Evolutionary conservation across 1,140 invertebrate species (phyloP).

Genomic region (Eumaeus atala): DNA sequence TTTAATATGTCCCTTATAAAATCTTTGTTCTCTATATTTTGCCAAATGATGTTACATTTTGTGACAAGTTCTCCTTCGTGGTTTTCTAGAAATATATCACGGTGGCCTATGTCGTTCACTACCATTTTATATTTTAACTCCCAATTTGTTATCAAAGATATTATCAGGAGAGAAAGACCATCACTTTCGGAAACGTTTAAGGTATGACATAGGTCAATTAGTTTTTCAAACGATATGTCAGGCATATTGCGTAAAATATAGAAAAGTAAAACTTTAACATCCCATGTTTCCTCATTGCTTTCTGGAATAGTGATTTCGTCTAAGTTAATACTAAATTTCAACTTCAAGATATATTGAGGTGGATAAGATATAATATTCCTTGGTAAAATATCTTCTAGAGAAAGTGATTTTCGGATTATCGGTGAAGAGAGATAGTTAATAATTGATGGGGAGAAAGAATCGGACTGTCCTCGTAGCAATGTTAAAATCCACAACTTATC

Average conservation of each 20-base stretch:
- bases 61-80: constrained; percentile 39
- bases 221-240: constrained; percentile 38
- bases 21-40: constrained; percentile 58
- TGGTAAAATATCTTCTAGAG: constrained; percentile 37
- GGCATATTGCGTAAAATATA: constrained; percentile 54
- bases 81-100: constrained; percentile 39
- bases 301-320: constrained; percentile 54
- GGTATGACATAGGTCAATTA: constrained; percentile 56
- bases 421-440: constrained; percentile 42
- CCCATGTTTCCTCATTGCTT: constrained; percentile 61
- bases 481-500: constrained; percentile 46
- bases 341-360: constrained; percentile 53
- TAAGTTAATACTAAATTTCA: constrained; percentile 62
- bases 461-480: constrained; percentile 44
- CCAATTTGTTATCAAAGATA: constrained; percentile 63
- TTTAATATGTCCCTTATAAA: constrained; percentile 57
- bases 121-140: constrained; percentile 57
- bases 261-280: constrained; percentile 58
- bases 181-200: constrained; percentile 57
- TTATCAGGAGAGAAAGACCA: constrained; percentile 62
- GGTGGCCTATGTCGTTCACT: constrained; percentile 46
- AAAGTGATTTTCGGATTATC: constrained; percentile 42
- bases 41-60: constrained; percentile 56
- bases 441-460: constrained; percentile 39
- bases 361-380: constrained; percentile 40